phyloP scores from a whole-genome alignment of 2,888 invertebrate genomes.

The Lobophora halterata region DNA sequence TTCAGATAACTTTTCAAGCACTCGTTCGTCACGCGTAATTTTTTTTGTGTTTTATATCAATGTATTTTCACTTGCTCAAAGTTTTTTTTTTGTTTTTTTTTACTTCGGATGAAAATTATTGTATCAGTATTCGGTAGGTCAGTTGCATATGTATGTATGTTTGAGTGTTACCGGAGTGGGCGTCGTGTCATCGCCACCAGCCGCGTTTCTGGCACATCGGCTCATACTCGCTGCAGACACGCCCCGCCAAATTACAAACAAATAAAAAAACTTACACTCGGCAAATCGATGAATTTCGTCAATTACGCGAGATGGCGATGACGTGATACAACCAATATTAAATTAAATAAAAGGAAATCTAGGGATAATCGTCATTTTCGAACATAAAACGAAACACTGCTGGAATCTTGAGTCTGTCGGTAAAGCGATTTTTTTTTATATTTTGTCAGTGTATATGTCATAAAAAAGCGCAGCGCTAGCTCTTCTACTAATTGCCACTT shows the following conservation, averaged over 20 bases:
- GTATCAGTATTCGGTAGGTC: slow-evolving; percentile 15
- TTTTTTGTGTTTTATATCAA: background rate
- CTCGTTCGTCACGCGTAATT: no score
- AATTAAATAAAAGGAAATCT: slow-evolving; percentile 25
- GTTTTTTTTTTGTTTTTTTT: background rate
- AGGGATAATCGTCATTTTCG: no score
- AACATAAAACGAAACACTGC: no score
- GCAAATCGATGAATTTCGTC: slow-evolving; percentile 18
- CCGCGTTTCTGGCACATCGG: slow-evolving; percentile 59
- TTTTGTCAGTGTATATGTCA: slow-evolving; percentile 10
- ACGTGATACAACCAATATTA: slow-evolving; percentile 32
- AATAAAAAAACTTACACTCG: background rate
- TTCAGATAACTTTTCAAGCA: no score
- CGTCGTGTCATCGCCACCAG: slow-evolving; percentile 64
- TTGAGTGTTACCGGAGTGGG: slow-evolving; percentile 56
- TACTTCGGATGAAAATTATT: background rate
- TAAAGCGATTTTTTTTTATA: no score
- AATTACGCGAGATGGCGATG: slow-evolving; percentile 31
- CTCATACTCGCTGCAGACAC: slow-evolving; percentile 69
- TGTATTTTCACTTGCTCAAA: background rate
- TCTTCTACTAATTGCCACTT: slow-evolving; percentile 38
- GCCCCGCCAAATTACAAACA: slow-evolving; percentile 18
- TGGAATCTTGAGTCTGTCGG: no score
- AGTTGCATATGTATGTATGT: slow-evolving; percentile 21
- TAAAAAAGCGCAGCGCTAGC: slow-evolving; percentile 38